These are phyloP conservation scores for Monoplex corrugatus DNA, from an alignment of 2,888 invertebrate species.

Conservation along the genomic window DNA sequence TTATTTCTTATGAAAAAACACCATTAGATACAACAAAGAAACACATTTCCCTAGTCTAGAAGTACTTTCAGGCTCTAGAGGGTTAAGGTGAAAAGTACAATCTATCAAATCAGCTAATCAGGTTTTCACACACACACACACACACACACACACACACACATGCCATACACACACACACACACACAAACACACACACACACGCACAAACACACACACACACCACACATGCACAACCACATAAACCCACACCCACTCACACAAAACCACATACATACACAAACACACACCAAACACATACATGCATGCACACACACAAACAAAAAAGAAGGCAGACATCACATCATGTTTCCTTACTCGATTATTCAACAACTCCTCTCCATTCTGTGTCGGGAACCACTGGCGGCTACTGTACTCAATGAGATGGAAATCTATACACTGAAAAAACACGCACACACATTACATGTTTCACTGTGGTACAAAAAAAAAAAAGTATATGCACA, in stretches of 20 bases:
- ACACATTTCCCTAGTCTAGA: no score
- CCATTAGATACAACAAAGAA: no score
- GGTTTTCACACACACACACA: no score
- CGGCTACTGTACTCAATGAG: slow-evolving; percentile 76
- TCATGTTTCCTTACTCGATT: slow-evolving; percentile 64
- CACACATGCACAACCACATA: background rate
- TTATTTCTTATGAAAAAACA: no score
- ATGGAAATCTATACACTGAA: slow-evolving; percentile 77
- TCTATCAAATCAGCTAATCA: no score
- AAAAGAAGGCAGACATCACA: background rate
- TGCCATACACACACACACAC: slow-evolving; percentile 12
- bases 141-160: slow-evolving; percentile 12
- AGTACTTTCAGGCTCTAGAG: no score
- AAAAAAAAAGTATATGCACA: no score
- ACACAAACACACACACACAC: background rate
- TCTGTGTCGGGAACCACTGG: slow-evolving; percentile 74
- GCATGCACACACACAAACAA: background rate
- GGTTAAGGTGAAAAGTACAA: no score
- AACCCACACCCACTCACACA: background rate
- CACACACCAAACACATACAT: background rate
- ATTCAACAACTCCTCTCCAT: slow-evolving; percentile 62
- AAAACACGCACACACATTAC: slow-evolving; percentile 35
- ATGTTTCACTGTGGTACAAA: background rate
- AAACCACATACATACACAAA: background rate
- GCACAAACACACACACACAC: background rate